Evolutionary conservation across 2,888 invertebrate species (phyloP), one percentile per base, ranked within the genome.

Genomic region (Stenolophus ochropezus): DNA sequence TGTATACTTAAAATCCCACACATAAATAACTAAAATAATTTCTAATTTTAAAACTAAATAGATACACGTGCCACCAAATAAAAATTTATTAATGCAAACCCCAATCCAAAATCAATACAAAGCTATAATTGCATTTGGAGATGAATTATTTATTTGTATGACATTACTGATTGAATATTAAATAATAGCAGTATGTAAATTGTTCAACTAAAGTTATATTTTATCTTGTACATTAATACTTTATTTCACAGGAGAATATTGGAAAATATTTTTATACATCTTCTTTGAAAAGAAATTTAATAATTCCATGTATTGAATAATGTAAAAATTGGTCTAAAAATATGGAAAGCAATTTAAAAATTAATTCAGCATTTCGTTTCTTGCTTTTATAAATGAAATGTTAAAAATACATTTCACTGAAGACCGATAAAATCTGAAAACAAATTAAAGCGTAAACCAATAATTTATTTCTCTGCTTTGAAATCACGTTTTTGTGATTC

Each of bases 401-500:
- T 23, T 21, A 56, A 56, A 56, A 56, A 11, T 56, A 56, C 56
- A 56, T 56, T 21, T 20, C 56, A 56, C 20, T 11, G 21, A 56
- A 23, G 21, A 20, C 11, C 56, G 21, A 56, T 49, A 56, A 56
- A 56, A 56, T 23, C 23, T 56, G 21, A 8, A 11, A 21, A 21
- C 23, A 56, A 56, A 21, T 56, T 56, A 56, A 56, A 56, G 11
- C 56, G 21, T 56, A 20, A 4, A 56, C 56, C 56, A 21, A 56
- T 56, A 56, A 56, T 56, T 56, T 56, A 20, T 56, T 56, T 11
- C 56, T 21, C 56, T 18, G 56, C 56, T 56, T 56, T 11, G 23
- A 56, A 56, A 56, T 56, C 11, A 56, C 21, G 21, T 20, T 20
- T 56, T 56, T 23, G 21, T 56, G 33, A 56, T 18, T 6, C 20